Evolutionary conservation across 2,888 invertebrate genomes (phyloP), one percentile per base, ranked within the genome.

Genomic region (Thymelicus acteon): DNA sequence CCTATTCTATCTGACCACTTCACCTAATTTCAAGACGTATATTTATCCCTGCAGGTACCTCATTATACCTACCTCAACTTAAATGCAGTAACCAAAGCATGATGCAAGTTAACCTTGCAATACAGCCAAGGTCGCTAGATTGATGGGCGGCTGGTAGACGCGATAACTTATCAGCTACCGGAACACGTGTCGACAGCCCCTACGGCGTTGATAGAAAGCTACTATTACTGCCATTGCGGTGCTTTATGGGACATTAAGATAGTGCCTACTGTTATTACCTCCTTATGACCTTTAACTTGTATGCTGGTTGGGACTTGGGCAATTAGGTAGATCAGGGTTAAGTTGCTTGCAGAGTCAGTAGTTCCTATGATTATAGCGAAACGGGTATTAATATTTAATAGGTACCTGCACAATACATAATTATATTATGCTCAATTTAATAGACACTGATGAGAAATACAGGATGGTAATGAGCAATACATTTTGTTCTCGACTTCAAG

Each of bases 121-220:
- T 24, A 39, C 44, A 60, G 31, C 60, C 67, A 68, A 68, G 67
- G 67, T 61, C 67, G 44, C 54, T 19, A 49, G 49, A 61, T 68
- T 68, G 67, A 68, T 68, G 44, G 44, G 54, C 44, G 61, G 61
- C 24, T 60, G 58, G 48, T 48, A 39, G 54, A 0, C 61, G 40
- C 49, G 67, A 68, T 68, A 68, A 62, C 47, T 62, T 62, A 68
- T 68, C 68, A 40, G 31, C 15, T 37, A 6, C 6, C 40, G 44
- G 65, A 60, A 54, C 67, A 62, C 68, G 57, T 62, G 62, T 68
- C 62, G 52, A 40, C 67, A 68, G 47, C 62, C 68, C 68, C 57
- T 54, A 48, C 47, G 68, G 61, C 44, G 61, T 65, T 60, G 66
- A 67, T 68, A 62, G 54, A 68, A 68, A 68, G 40, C 68, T 47